phyloP scores from a whole-genome alignment of 2,888 invertebrate species.

The Conchocele bisecta region DNA sequence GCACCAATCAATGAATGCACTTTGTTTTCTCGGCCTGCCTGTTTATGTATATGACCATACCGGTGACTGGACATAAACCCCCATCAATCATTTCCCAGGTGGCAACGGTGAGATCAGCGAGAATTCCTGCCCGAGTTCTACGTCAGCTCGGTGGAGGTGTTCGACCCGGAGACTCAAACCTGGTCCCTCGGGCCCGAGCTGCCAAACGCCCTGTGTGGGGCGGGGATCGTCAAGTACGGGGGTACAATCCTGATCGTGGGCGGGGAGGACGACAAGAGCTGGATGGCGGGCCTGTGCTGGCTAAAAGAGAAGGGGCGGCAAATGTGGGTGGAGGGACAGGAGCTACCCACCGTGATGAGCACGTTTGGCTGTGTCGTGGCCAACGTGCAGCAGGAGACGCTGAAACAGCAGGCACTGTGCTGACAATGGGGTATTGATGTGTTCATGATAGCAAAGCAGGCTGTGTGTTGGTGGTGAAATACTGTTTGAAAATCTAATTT shows the following conservation, averaged over 20 bases:
- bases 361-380: slow-evolving; percentile 81
- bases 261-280: slow-evolving; percentile 81
- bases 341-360: slow-evolving; percentile 80
- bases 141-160: slow-evolving; percentile 79
- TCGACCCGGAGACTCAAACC: slow-evolving; percentile 72
- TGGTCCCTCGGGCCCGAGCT: slow-evolving; percentile 79
- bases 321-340: slow-evolving; percentile 79
- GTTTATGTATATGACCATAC: too few species aligned
- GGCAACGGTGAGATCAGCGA: slow-evolving; percentile 80
- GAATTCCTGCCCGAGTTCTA: slow-evolving; percentile 80
- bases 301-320: slow-evolving; percentile 72
- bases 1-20: too few species aligned
- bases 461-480: too few species aligned
- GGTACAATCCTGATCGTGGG: slow-evolving; percentile 80
- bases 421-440: too few species aligned
- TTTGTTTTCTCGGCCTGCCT: too few species aligned
- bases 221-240: slow-evolving; percentile 79
- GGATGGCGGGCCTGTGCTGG: slow-evolving; percentile 81
- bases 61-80: too few species aligned
- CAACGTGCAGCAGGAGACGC: slow-evolving; percentile 72
- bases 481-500: too few species aligned
- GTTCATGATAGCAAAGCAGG: too few species aligned
- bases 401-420: slow-evolving; percentile 59
- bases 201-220: slow-evolving; percentile 81
- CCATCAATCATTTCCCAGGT: too few species aligned